Evolutionary conservation across 2,113 vertebrate species (phyloP), one percentile per base, ranked within the genome.

Genomic region (Nanorana parkeri): DNA sequence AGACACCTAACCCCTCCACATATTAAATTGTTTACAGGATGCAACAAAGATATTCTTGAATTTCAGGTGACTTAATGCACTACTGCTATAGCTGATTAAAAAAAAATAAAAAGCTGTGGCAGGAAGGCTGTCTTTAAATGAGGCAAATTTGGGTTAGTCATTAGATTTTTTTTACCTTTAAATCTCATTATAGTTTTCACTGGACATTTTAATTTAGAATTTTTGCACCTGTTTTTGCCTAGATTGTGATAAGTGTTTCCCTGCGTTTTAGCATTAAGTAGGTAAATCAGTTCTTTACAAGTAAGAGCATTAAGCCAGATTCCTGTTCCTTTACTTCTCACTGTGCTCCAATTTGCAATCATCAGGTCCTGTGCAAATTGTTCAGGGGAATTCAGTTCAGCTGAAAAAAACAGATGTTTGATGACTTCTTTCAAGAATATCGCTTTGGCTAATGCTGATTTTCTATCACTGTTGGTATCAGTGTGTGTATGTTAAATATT

Each of bases 361-460:
- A 61, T 36, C 55, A 61, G 36, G 23, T 29, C 26, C 6, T 17
- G 17, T 67, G 23, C 29, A 29, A 13, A 32, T 36, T 32, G 28
- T 32, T 29, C 29, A 67, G 15, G 16, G 64, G 26, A 32, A 29
- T 67, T 60, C 58, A 60, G 29, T 60, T 75, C 56, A 61, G 55
- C 58, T 28, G 5, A 47, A 75, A n/a, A 52, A 75, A 75, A 56
- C 56, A 60, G 55, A 60, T 60, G 72, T 75, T 61, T 60, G 29
- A 75, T 58, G 55, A 32, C 26, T 21, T 41, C 26, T 60, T 21
- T 75, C 54, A 23, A 17, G 17, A 75, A 36, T 28, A 75, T 55
- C 23, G 60, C 26, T 24, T 75, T 61, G 52, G 55, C 28, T 61
- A 23, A 55, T 75, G 72, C 55, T 72, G 69, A 72, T 72, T 72